These are phyloP conservation scores for Rhinichthys osculus DNA, from an alignment of 2,797 vertebrate species.

Conservation along the genomic window DNA sequence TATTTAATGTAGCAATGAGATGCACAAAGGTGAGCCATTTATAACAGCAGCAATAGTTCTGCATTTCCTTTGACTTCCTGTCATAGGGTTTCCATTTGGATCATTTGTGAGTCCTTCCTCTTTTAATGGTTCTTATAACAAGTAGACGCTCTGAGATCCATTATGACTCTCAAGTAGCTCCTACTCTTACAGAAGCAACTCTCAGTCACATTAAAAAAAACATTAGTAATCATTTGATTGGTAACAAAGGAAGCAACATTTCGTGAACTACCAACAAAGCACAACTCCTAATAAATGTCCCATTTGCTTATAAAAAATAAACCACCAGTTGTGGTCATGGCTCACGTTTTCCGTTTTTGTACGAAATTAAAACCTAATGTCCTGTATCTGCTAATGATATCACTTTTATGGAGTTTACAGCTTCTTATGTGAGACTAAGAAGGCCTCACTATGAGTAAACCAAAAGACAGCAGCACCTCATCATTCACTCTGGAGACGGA, in stretches of 20 bases:
- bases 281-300: background rate
- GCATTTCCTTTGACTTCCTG: conserved; percentile 13
- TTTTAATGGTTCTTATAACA: conserved; percentile 10
- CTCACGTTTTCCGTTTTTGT: background rate
- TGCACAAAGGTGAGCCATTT: background rate
- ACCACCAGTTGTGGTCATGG: background rate
- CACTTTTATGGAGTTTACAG: background rate
- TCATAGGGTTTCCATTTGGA: conserved; percentile 21
- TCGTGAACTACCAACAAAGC: background rate
- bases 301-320: background rate
- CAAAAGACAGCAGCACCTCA: conserved; percentile 72
- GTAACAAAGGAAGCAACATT: background rate
- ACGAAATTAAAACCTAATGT: background rate
- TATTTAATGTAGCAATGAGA: background rate
- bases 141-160: background rate
- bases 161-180: background rate
- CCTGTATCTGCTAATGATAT: background rate
- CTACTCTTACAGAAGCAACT: background rate
- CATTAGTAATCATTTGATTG: background rate
- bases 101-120: conserved; percentile 3
- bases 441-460: conserved; percentile 79
- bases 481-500: conserved; percentile 76
- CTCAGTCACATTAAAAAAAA: background rate
- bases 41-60: background rate
- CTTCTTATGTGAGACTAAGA: background rate